These are phyloP conservation scores for Temnothorax curvispinosus DNA, from an alignment of 1,140 invertebrate species.

Conservation along the genomic window DNA sequence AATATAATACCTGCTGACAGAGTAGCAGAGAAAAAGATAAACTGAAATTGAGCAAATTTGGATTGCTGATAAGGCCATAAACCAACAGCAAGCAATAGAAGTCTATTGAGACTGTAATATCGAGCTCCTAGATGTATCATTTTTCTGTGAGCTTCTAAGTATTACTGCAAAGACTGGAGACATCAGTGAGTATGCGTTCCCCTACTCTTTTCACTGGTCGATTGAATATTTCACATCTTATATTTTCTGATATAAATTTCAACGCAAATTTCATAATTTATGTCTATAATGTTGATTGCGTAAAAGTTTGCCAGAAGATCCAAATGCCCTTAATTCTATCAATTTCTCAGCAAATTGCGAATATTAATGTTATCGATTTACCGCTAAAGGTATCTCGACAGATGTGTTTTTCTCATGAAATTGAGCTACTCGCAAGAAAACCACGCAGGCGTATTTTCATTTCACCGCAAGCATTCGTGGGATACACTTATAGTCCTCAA, in stretches of 20 bases:
- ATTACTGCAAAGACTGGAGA: background rate
- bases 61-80: slow-evolving; percentile 6
- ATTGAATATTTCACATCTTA: background rate
- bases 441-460: background rate
- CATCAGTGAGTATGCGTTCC: background rate
- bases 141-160: background rate
- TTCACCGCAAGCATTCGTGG: background rate
- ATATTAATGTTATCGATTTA: background rate
- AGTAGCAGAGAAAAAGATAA: background rate
- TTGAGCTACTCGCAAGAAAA: background rate
- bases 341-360: background rate
- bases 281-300: background rate
- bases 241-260: background rate
- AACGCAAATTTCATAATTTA: background rate
- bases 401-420: background rate
- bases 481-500: background rate
- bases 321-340: background rate
- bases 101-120: background rate
- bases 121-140: background rate
- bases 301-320: background rate
- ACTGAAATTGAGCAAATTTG: background rate
- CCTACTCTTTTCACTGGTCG: background rate
- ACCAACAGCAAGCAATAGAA: background rate
- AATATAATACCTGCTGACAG: background rate
- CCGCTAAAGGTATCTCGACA: background rate